phyloP scores from a whole-genome alignment of 1,140 invertebrate genomes.

The Ylistrum balloti region DNA sequence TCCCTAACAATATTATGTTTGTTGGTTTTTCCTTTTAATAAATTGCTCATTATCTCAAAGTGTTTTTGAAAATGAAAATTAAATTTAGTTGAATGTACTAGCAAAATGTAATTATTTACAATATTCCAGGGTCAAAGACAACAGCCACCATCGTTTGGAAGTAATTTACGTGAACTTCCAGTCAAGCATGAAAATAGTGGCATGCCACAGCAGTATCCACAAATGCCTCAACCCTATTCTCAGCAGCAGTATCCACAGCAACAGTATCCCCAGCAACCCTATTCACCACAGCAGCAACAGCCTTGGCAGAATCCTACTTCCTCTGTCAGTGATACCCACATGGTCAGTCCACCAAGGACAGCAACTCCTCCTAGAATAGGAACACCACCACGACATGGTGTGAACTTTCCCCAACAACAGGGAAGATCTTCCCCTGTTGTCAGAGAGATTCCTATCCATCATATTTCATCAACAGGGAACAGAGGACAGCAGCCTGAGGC shows the following conservation, averaged over 20 bases:
- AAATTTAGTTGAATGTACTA: too few species aligned
- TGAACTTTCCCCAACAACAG: constrained; percentile 36
- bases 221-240: constrained; percentile 2
- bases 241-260: constrained; percentile 69
- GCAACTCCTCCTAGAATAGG: constrained; percentile 27
- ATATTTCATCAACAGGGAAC: constrained; percentile 43
- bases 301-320: constrained; percentile 39
- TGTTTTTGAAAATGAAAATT: too few species aligned
- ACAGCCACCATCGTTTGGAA: background rate
- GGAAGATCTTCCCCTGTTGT: constrained; percentile 57
- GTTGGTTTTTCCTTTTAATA: too few species aligned
- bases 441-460: constrained; percentile 71
- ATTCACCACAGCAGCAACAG: constrained; percentile 48
- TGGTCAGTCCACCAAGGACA: background rate
- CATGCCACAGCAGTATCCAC: constrained; percentile 44
- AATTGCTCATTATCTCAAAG: too few species aligned
- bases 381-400: constrained; percentile 30
- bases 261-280: constrained; percentile 69
- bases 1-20: too few species aligned
- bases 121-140: constrained; percentile 4
- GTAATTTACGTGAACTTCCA: constrained; percentile 62
- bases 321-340: constrained; percentile 39
- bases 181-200: constrained; percentile 59
- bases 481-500: background rate
- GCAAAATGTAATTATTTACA: too few species aligned